These are phyloP conservation scores for Lophura nycthemera DNA, from an alignment of 2,113 vertebrate genomes.

Conservation along the genomic window DNA sequence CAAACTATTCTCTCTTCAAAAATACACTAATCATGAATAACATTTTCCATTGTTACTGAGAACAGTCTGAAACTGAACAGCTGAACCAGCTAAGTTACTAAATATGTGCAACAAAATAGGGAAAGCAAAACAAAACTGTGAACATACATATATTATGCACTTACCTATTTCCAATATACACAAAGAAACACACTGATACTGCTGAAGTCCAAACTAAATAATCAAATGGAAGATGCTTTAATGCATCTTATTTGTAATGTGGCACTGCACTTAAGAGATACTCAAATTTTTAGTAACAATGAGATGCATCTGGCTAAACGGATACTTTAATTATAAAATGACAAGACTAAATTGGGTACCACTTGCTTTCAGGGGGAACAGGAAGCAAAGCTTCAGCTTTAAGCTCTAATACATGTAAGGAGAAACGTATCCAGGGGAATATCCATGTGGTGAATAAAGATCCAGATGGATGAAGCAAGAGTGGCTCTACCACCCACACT, in stretches of 20 bases:
- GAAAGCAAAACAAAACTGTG: not conserved
- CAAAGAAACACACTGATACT: not conserved
- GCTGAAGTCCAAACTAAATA: not conserved
- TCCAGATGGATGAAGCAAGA: not conserved
- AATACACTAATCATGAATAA: not conserved
- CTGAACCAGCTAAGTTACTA: not conserved
- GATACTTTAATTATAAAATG: not conserved
- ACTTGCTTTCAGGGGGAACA: not conserved
- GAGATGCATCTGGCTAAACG: slow-evolving; percentile 34
- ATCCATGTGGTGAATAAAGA: not conserved
- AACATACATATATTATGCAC: not conserved
- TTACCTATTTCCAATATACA: not conserved
- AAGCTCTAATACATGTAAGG: not conserved
- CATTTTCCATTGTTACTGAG: not conserved
- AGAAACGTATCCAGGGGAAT: not conserved
- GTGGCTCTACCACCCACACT: not conserved
- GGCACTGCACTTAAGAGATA: not conserved
- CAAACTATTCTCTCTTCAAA: not conserved
- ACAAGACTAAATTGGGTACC: not conserved
- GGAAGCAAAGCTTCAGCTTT: not conserved
- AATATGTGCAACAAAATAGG: not conserved
- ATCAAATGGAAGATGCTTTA: not conserved
- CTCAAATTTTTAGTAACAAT: not conserved
- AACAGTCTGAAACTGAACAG: not conserved
- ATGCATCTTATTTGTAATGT: not conserved